Evolutionary conservation across 2,888 invertebrate genomes (phyloP).

Genomic region (Dynastes grantii): DNA sequence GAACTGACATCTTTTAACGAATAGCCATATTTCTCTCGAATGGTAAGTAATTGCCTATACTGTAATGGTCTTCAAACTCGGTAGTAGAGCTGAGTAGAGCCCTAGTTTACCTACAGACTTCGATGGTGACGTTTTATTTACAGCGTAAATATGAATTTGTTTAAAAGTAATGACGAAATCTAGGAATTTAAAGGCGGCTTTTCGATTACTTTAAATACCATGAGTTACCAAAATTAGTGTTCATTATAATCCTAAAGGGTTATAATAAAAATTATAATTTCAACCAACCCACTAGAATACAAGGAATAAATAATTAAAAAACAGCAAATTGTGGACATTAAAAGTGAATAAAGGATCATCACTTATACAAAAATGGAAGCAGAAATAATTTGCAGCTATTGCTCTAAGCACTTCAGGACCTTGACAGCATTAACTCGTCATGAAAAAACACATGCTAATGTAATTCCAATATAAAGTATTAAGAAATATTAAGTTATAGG

Average conservation of each 20-base stretch:
- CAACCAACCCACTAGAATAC: background rate
- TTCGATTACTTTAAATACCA: too few species aligned
- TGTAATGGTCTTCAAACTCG: too few species aligned
- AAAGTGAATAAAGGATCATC: background rate
- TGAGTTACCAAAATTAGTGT: too few species aligned
- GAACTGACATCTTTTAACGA: too few species aligned
- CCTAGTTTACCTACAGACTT: too few species aligned
- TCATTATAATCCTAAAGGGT: background rate
- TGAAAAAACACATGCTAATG: slow-evolving; percentile 27
- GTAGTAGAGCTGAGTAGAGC: too few species aligned
- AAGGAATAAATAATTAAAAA: background rate
- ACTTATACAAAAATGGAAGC: background rate
- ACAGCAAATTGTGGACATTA: background rate
- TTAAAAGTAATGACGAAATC: too few species aligned
- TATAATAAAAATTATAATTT: background rate
- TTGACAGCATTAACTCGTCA: slow-evolving; percentile 36
- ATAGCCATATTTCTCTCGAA: too few species aligned
- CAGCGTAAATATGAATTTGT: too few species aligned
- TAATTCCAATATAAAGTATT: background rate
- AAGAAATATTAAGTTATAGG: background rate
- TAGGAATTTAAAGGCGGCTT: too few species aligned
- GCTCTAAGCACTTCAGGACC: slow-evolving; percentile 37
- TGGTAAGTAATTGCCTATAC: too few species aligned
- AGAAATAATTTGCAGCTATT: slow-evolving; percentile 22
- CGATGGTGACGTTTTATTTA: too few species aligned